Evolutionary conservation across 2,113 vertebrate species (phyloP).

Genomic region (Notothenia coriiceps): DNA sequence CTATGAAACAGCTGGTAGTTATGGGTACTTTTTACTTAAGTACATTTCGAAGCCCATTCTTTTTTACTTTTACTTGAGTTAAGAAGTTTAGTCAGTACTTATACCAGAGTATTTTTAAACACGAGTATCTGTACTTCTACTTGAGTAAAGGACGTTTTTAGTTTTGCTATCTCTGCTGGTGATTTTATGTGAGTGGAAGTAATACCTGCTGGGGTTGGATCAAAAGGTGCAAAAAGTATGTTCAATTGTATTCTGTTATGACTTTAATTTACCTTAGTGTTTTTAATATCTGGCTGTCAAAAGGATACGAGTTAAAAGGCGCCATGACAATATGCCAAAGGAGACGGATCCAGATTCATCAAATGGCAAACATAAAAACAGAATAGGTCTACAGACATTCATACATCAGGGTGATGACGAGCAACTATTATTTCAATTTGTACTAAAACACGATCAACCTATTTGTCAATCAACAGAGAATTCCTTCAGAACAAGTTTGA

Average conservation of each 20-base stretch:
- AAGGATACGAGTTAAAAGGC: neutral
- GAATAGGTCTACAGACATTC: neutral
- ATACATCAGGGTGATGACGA: neutral
- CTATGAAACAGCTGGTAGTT: no score
- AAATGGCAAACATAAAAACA: neutral
- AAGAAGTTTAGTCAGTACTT: no score
- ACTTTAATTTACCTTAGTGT: neutral
- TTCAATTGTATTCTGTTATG: neutral
- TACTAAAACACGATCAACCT: no score
- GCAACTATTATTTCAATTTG: neutral
- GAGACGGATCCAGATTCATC: neutral
- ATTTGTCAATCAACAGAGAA: no score
- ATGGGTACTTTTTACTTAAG: no score
- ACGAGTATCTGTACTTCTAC: no score
- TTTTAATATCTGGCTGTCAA: neutral
- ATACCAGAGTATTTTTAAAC: no score
- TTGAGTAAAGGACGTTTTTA: no score
- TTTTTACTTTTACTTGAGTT: no score
- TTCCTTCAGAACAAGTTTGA: no score
- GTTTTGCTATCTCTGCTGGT: no score
- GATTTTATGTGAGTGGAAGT: neutral
- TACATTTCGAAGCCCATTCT: no score
- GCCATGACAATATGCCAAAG: neutral
- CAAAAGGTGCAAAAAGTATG: neutral
- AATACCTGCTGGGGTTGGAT: neutral